phyloP scores from a whole-genome alignment of 2,797 vertebrate genomes.

The Typhlichthys subterraneus region DNA sequence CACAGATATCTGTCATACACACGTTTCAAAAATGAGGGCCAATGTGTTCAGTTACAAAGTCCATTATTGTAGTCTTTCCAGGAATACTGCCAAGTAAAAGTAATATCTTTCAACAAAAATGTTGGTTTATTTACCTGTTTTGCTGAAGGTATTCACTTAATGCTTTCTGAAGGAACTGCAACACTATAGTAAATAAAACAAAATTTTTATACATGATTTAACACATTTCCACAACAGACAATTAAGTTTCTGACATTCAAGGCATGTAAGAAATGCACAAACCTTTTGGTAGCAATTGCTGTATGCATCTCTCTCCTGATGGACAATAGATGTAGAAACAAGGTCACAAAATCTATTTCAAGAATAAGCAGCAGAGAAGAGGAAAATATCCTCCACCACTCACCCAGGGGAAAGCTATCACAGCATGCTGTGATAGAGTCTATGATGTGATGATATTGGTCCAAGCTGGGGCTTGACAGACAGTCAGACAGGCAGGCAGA shows the following conservation, averaged over 20 bases:
- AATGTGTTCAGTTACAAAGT: no score
- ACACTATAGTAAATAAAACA: constrained; percentile 67
- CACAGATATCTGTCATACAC: no score
- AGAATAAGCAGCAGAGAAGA: neutral
- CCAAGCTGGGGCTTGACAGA: constrained; percentile 69
- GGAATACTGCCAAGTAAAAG: no score
- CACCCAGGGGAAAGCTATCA: constrained; percentile 87
- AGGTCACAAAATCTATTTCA: neutral
- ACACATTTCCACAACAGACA: neutral
- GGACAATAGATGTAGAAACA: constrained; percentile 32
- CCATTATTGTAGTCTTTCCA: no score
- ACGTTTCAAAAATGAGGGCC: no score
- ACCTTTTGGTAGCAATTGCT: constrained; percentile 85
- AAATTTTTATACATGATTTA: neutral
- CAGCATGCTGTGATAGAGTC: constrained; percentile 86
- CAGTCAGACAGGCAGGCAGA: constrained; percentile 77
- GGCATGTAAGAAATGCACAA: constrained; percentile 34
- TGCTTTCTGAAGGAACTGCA: constrained; percentile 84
- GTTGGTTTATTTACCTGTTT: constrained; percentile 79
- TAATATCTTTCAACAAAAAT: neutral
- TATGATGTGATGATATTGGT: constrained; percentile 75
- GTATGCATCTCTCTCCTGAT: constrained; percentile 84
- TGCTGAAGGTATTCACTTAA: constrained; percentile 81
- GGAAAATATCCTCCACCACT: neutral
- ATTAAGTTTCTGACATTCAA: neutral